phyloP scores from a whole-genome alignment of 2,113 vertebrate genomes.

The pig (Sus scrofa) region T2T-Sscrofa CM000812.6:258706001-258706500 shows the following conservation, averaged over 20 bases:
- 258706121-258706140: constrained; percentile 90
- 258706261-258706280: constrained; percentile 82
- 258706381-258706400: constrained; percentile 54
- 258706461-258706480: neutral
- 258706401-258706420: constrained; percentile 58
- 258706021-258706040: constrained; percentile 92
- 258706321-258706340: constrained; percentile 83
- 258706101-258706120: constrained; percentile 90
- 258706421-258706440: constrained; percentile 71
- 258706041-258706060: constrained; percentile 91
- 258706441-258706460: constrained; percentile 44
- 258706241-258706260: constrained; percentile 86
- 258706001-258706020: constrained; percentile 91
- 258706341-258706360: constrained; percentile 82
- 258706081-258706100: constrained; percentile 91
- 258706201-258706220: constrained; percentile 87
- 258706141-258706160: constrained; percentile 88
- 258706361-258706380: constrained; percentile 76
- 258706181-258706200: constrained; percentile 84
- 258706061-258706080: constrained; percentile 94
- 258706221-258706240: constrained; percentile 85
- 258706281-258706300: constrained; percentile 63
- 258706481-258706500: neutral
- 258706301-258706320: constrained; percentile 78
- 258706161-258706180: constrained; percentile 91